Evolutionary conservation across 2,113 vertebrate species (phyloP).

Genomic region (Pachyramphus minor): DNA sequence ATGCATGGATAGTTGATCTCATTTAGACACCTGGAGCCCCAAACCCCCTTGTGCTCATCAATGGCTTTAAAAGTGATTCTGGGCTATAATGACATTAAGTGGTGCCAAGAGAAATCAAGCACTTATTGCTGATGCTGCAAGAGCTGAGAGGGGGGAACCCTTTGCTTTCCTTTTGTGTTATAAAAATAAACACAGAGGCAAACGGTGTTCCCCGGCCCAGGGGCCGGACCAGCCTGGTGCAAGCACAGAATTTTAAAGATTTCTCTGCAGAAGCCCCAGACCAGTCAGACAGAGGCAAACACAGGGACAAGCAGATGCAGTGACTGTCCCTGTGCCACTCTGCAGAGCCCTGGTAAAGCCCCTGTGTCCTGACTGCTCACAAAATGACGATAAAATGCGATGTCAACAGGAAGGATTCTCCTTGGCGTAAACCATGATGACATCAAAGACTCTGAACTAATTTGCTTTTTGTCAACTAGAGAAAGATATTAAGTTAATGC

Average conservation of each 20-base stretch:
- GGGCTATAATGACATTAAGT: not conserved
- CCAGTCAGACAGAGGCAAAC: not conserved
- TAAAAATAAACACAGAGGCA: not conserved
- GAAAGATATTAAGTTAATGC: constrained; percentile 40
- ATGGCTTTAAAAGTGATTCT: not conserved
- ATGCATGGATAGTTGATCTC: not conserved
- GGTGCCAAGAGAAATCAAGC: not conserved
- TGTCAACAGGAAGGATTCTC: not conserved
- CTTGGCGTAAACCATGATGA: not conserved
- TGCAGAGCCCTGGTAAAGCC: not conserved
- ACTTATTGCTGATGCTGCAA: not conserved
- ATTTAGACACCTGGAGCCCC: not conserved
- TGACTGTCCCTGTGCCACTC: not conserved
- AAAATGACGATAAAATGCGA: not conserved
- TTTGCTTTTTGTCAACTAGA: constrained; percentile 37
- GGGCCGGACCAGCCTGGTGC: not conserved
- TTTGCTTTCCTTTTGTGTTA: not conserved
- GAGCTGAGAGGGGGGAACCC: not conserved
- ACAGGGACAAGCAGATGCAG: not conserved
- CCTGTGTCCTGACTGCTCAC: not conserved
- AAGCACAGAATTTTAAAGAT: not conserved
- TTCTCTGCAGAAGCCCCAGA: not conserved
- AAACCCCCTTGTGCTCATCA: not conserved
- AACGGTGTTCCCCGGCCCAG: not conserved
- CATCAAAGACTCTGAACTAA: not conserved